These are phyloP conservation scores for Lasiommata megera DNA, from an alignment of 2,888 invertebrate species.

Conservation along the genomic window DNA sequence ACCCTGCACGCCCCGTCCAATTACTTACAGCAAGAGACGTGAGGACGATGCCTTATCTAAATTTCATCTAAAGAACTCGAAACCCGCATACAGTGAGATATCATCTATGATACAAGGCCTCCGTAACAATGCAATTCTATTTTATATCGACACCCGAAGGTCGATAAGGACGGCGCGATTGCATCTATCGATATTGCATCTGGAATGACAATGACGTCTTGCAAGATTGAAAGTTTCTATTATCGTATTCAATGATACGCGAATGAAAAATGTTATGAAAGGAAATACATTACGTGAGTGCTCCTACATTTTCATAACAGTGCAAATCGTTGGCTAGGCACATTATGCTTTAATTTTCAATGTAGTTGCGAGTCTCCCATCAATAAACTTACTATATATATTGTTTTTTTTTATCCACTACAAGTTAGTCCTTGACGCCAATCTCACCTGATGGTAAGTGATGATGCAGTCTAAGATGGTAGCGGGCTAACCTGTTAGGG, in stretches of 20 bases:
- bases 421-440: no score
- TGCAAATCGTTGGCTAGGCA: neutral
- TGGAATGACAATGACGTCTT: slow-evolving; percentile 24
- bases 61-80: slow-evolving; percentile 65
- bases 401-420: no score
- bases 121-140: slow-evolving; percentile 47
- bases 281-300: neutral
- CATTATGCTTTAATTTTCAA: no score
- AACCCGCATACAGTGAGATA: slow-evolving; percentile 26
- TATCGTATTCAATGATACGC: slow-evolving; percentile 15
- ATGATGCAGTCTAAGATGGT: no score
- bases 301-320: neutral
- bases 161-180: slow-evolving; percentile 48
- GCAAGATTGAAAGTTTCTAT: slow-evolving; percentile 21
- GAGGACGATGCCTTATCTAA: slow-evolving; percentile 62
- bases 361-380: no score
- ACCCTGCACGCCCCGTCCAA: slow-evolving; percentile 64
- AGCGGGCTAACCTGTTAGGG: no score
- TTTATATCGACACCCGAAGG: slow-evolving; percentile 55
- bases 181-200: slow-evolving; percentile 35
- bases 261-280: slow-evolving; percentile 11
- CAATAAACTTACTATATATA: no score
- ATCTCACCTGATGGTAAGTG: no score
- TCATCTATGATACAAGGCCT: slow-evolving; percentile 28
- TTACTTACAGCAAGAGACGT: slow-evolving; percentile 65